Base-by-base conservation (phyloP, 1,140 invertebrate genomes). In the Dolichoris vasculosae region DNA sequence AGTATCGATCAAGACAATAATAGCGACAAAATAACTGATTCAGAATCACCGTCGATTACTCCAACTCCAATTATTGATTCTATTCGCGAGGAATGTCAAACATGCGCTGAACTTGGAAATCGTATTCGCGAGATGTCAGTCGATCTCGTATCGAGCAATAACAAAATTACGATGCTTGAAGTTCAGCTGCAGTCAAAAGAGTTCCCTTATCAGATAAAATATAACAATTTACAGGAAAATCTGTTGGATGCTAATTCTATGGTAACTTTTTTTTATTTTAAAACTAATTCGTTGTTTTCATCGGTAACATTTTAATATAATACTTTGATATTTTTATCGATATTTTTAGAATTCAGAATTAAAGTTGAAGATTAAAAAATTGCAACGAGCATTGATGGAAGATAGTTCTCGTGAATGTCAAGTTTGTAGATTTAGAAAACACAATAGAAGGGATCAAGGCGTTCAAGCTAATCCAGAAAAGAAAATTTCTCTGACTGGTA, bases 131-230 rank as follows among this genome's bases (percentile, higher is more conserved):
- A 90, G 11, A 73, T 93, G n/a, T 90, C 93, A 59, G 43, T 88
- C 4, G 87, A 92, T 35, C 51, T 93, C 0, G 92, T 89, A 1
- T 80, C 88, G 1, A 92, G 89, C 64, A 88, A 91, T 55, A 89
- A 88, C 1, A 90, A 90, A 82, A 92, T 93, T 55, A 87, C 88
- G 32, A 87, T 90, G 6, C 87, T 93, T 2, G 89, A 93, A 63
- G 51, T 91, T 32, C 89, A 91, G 84, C 91, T 93, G 23, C 88
- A 88, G 63, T 86, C 89, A 43, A 89, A 91, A 81, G 90, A 87
- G 76, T 91, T 90, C 35, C 90, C 92, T 0, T 90, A 90, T 76
- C 86, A 91, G 46, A 87, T 88, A 20, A 92, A 90, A 51, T 91
- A 89, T 48, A 89, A 90, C 32, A 88, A 92, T 4, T 76, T 92